These are phyloP conservation scores for Cynopterus brachyotis DNA, from an alignment of 2,113 vertebrate genomes.

Conservation along the genomic window DNA sequence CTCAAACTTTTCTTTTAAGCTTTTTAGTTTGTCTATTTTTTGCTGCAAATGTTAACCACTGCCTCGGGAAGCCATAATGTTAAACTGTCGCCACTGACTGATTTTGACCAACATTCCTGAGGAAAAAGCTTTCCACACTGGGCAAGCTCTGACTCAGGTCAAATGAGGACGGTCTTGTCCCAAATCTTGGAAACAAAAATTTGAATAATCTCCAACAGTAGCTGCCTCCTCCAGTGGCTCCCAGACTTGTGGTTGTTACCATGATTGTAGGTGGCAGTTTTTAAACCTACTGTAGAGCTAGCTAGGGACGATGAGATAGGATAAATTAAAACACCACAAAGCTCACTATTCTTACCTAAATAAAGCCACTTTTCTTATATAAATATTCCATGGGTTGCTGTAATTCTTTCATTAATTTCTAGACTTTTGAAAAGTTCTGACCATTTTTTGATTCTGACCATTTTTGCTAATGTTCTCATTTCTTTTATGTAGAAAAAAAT, in stretches of 20 bases:
- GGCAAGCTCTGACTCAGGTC: neutral
- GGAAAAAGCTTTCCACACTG: neutral
- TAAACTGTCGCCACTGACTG: neutral
- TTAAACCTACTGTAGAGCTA: neutral
- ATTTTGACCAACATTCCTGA: neutral
- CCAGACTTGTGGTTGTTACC: neutral
- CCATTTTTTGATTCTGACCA: neutral
- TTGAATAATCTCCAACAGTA: neutral
- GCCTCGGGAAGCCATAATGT: neutral
- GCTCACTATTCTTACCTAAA: neutral
- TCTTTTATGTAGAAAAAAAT: neutral
- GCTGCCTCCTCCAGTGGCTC: neutral
- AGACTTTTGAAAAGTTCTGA: neutral
- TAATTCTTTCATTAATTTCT: neutral
- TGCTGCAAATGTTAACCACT: neutral
- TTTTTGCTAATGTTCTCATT: neutral
- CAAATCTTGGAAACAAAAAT: neutral
- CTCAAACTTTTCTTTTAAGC: neutral
- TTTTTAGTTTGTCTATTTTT: neutral
- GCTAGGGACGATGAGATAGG: neutral
- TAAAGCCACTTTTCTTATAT: neutral
- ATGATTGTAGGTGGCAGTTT: neutral
- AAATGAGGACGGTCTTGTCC: neutral
- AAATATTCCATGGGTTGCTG: neutral
- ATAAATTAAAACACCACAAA: neutral